A percentile compares a stretch with the other conserved stretches of the same genome.
Evolutionary conservation across 92 coral and sea anemone species (phyloP).

Genomic region (Micromussa lordhowensis): DNA sequence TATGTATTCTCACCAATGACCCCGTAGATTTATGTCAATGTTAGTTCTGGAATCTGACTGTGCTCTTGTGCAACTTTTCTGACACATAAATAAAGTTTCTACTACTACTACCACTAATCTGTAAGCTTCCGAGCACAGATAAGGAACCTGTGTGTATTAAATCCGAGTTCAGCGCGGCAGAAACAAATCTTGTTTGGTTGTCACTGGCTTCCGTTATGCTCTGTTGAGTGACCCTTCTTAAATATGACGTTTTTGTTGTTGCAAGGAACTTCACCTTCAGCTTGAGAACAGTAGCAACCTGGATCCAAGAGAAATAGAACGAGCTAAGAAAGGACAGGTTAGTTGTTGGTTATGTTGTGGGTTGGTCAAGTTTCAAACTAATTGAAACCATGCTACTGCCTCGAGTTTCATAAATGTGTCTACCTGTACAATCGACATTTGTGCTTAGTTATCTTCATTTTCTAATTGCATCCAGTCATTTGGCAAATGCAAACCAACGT

Average conservation of each 20-base stretch:
- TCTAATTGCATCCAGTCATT: neutral
- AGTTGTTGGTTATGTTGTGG: neutral
- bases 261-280: constrained; percentile 79
- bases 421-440: neutral
- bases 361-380: neutral
- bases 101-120: too few species aligned
- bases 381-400: neutral
- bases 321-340: constrained; percentile 96
- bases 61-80: too few species aligned
- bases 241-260: neutral
- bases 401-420: neutral
- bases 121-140: too few species aligned
- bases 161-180: neutral
- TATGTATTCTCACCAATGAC: too few species aligned
- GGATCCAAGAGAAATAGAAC: constrained; percentile 86
- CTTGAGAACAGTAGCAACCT: constrained; percentile 86
- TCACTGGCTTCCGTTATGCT: neutral
- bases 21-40: too few species aligned
- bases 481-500: neutral
- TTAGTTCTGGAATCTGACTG: too few species aligned
- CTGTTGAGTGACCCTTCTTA: neutral
- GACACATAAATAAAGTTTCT: too few species aligned
- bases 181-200: neutral
- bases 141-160: too few species aligned
- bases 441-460: neutral